Conservation (phyloP, 2,113 vertebrate genomes). For the Girardinichthys multiradiatus region DNA sequence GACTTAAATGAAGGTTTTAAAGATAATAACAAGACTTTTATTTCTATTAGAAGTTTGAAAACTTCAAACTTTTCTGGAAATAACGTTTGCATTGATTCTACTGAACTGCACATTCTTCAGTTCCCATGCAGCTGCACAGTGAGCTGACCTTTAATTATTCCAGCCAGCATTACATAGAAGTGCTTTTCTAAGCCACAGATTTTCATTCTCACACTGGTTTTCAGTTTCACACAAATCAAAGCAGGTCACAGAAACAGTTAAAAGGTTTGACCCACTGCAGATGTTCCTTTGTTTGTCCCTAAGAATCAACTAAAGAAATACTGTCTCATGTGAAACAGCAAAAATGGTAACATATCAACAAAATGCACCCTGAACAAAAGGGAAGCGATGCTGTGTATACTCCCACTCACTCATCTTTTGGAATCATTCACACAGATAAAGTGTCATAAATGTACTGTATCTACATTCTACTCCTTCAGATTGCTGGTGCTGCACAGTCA, state of each 20-base stretch:
- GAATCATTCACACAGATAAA: constrained; percentile 55
- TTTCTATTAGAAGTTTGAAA: background rate
- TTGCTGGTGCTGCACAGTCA: constrained; percentile 80
- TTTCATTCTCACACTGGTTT: constrained; percentile 70
- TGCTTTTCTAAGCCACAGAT: constrained; percentile 43
- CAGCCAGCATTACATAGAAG: constrained; percentile 33
- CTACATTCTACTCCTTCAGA: constrained; percentile 78
- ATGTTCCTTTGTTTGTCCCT: constrained; percentile 10
- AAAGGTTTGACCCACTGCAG: constrained; percentile 9
- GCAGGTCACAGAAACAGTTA: constrained; percentile 28
- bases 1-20: no score
- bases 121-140: constrained; percentile 48
- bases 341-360: constrained; percentile 21
- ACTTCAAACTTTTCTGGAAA: background rate
- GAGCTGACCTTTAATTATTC: constrained; percentile 22
- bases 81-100: constrained; percentile 28
- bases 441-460: constrained; percentile 62
- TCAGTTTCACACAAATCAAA: constrained; percentile 51
- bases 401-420: constrained; percentile 34
- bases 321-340: constrained; percentile 29
- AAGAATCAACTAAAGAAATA: constrained; percentile 47
- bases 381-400: constrained; percentile 32
- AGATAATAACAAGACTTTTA: no score
- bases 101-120: constrained; percentile 58
- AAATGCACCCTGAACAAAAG: constrained; percentile 52